A percentile compares a stretch with the other conserved stretches of the same genome.
Evolutionary conservation across 2,797 vertebrate species (phyloP).

Genomic region (Acanthornis magna): DNA sequence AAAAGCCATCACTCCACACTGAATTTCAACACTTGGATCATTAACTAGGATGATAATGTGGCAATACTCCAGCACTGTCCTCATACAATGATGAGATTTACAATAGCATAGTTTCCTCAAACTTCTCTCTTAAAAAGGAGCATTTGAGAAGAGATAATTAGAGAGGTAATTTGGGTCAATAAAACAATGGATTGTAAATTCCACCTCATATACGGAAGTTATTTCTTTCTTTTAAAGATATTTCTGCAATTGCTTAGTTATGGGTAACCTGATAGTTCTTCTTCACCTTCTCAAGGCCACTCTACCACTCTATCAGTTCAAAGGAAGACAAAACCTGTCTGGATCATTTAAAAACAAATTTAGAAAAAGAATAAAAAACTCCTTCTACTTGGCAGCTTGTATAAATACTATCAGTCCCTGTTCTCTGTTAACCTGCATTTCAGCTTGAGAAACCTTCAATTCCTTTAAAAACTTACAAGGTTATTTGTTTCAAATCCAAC

Average conservation of each 20-base stretch:
- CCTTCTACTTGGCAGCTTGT: neutral
- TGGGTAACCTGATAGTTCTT: neutral
- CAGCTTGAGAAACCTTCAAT: neutral
- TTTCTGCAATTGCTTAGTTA: neutral
- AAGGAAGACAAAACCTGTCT: neutral
- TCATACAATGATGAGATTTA: neutral
- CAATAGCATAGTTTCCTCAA: neutral
- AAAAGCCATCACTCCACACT: conserved; percentile 1
- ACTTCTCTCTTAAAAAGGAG: neutral
- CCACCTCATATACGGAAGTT: neutral
- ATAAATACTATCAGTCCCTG: neutral
- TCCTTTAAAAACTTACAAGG: neutral
- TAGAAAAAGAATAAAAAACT: neutral
- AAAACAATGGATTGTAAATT: neutral
- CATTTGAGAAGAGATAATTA: neutral
- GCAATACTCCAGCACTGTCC: neutral
- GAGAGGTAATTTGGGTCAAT: neutral
- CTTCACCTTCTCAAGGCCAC: neutral
- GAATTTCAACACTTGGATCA: conserved; percentile 8
- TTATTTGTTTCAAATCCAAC: neutral
- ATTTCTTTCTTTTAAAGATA: neutral
- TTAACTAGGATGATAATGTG: neutral
- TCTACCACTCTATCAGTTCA: neutral
- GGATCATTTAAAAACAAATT: neutral
- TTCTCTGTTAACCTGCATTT: neutral